Conservation (phyloP, 2,113 vertebrate genomes). For the Pitta sordida region DNA sequence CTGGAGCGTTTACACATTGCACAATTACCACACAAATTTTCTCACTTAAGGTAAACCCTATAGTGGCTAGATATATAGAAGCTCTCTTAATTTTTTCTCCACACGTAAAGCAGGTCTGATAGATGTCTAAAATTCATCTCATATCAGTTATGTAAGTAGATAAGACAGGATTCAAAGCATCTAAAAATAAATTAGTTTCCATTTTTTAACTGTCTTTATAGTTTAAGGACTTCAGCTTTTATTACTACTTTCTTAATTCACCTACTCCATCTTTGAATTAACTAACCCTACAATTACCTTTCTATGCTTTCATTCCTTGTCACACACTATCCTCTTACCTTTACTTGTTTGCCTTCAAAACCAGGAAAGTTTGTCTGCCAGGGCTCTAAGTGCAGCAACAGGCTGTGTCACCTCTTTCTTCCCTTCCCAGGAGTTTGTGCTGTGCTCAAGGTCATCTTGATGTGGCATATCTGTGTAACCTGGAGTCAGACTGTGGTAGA, state of each 20-base stretch:
- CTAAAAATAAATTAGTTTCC: neutral
- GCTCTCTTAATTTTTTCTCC: neutral
- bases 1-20: neutral
- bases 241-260: neutral
- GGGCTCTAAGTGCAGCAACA: neutral
- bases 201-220: neutral
- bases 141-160: neutral
- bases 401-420: neutral
- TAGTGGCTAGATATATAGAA: neutral
- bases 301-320: neutral
- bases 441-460: neutral
- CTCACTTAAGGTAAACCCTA: neutral
- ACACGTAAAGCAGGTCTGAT: neutral
- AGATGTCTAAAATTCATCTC: neutral
- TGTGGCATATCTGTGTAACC: neutral
- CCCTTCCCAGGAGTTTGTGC: neutral
- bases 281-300: neutral
- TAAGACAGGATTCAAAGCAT: neutral
- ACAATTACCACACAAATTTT: neutral
- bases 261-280: neutral
- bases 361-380: accelerated
- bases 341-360: neutral
- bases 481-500: neutral
- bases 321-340: neutral
- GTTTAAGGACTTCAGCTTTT: neutral